Percentiles rank a stretch among this genome's conserved stretches.
Evolutionary conservation across 2,113 vertebrate species (phyloP).

Genomic region (Corydoras sp.): DNA sequence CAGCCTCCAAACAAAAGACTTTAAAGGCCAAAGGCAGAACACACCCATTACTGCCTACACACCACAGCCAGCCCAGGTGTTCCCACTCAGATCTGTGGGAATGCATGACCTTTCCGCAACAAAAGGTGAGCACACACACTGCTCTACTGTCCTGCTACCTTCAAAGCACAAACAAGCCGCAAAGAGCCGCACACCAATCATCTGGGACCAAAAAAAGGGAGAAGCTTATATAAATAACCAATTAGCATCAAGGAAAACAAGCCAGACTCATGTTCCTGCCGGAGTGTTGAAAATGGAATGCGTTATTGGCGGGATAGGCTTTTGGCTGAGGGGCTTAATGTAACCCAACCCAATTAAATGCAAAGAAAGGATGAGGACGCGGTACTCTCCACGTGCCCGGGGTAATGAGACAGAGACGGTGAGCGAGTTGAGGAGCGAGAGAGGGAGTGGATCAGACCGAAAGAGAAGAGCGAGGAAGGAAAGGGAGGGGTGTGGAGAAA

Average conservation of each 20-base stretch:
- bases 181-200: constrained; percentile 4
- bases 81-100: constrained; percentile 40
- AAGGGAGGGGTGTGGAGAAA: constrained; percentile 14
- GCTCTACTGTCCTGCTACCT: constrained; percentile 13
- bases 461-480: constrained; percentile 26
- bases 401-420: constrained; percentile 64
- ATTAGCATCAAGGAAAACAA: constrained; percentile 53
- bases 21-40: constrained; percentile 13
- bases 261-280: constrained; percentile 42
- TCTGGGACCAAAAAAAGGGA: constrained; percentile 12
- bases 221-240: constrained; percentile 68
- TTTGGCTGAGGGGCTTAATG: constrained; percentile 67
- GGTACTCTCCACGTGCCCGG: constrained; percentile 59
- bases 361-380: constrained; percentile 64
- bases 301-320: constrained; percentile 66
- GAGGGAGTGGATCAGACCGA: constrained; percentile 52
- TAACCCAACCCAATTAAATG: constrained; percentile 75
- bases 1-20: constrained; percentile 8
- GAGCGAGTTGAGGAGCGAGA: constrained; percentile 53
- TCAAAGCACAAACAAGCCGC: constrained; percentile 27
- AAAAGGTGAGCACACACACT: constrained; percentile 49
- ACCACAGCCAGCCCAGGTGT: constrained; percentile 55
- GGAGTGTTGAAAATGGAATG: constrained; percentile 62
- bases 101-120: constrained; percentile 50
- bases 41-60: constrained; percentile 25